phyloP scores from a whole-genome alignment of 2,888 invertebrate species.

The Pyralis farinalis region DNA sequence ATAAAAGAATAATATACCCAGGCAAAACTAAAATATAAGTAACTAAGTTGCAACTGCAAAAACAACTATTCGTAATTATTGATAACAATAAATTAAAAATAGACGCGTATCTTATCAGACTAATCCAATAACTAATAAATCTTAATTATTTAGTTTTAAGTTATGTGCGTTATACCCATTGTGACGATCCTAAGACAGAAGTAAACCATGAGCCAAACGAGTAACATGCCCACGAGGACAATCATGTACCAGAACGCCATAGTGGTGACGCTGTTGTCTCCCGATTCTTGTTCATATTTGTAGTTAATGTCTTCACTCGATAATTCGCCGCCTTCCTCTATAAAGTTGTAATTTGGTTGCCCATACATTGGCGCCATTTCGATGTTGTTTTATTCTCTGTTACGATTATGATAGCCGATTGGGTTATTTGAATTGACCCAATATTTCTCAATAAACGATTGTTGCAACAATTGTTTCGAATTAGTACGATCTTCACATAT shows the following conservation, averaged over 20 bases:
- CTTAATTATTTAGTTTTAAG: too few relatives aligned
- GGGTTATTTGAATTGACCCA: too few relatives aligned
- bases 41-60: too few relatives aligned
- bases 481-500: slow-evolving; percentile 11
- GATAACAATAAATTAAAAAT: too few relatives aligned
- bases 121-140: too few relatives aligned
- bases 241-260: slow-evolving; percentile 66
- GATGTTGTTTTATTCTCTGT: neutral
- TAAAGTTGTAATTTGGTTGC: slow-evolving; percentile 39
- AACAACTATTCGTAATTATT: too few relatives aligned
- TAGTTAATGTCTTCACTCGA: neutral
- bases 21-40: too few relatives aligned
- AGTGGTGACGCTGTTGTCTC: slow-evolving; percentile 31
- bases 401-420: too few relatives aligned
- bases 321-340: slow-evolving; percentile 17
- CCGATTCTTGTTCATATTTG: slow-evolving; percentile 18
- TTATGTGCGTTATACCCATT: slow-evolving; percentile 14
- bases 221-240: slow-evolving; percentile 47
- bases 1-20: too few relatives aligned
- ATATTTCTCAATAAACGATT: too few relatives aligned
- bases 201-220: slow-evolving; percentile 59
- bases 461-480: neutral
- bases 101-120: too few relatives aligned
- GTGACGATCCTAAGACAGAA: slow-evolving; percentile 55
- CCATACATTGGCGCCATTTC: slow-evolving; percentile 59